Evolutionary conservation across 2,888 invertebrate species (phyloP).

Genomic region (Eudasyphora cyanicolor): DNA sequence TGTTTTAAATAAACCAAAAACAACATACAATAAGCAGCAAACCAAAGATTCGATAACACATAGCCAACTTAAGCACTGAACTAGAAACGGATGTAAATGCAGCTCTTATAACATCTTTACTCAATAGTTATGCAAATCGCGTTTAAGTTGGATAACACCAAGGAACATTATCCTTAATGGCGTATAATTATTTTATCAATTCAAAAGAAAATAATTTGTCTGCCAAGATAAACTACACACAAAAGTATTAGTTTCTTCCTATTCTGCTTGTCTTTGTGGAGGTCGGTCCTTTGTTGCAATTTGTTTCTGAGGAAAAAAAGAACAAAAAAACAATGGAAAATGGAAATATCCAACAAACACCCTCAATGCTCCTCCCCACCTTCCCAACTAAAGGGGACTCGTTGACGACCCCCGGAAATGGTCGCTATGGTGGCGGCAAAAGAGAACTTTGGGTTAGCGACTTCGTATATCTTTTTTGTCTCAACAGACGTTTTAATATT

Average conservation of each 20-base stretch:
- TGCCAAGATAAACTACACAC: slow-evolving; percentile 53
- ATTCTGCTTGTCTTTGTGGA: background rate
- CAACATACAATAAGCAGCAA: background rate
- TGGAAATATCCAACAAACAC: slow-evolving; percentile 30
- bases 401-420: slow-evolving; percentile 37
- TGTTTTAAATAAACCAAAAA: background rate
- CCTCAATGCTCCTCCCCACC: background rate
- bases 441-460: too few species aligned
- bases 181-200: slow-evolving; percentile 70
- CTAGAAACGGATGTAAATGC: background rate
- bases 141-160: slow-evolving; percentile 65
- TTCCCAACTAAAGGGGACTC: background rate
- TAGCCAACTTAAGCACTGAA: background rate
- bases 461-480: slow-evolving; percentile 27
- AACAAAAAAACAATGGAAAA: slow-evolving; percentile 28
- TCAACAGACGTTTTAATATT: slow-evolving; percentile 47
- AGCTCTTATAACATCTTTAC: slow-evolving; percentile 13
- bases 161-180: slow-evolving; percentile 69
- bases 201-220: slow-evolving; percentile 68
- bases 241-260: slow-evolving; percentile 20
- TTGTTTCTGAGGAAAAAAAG: too few species aligned
- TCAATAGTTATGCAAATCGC: slow-evolving; percentile 60
- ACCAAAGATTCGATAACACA: background rate
- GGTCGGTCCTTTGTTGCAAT: slow-evolving; percentile 27
- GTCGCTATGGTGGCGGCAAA: slow-evolving; percentile 17